These are phyloP conservation scores for Python bivittatus DNA, from an alignment of 2,113 vertebrate genomes.

Conservation along the genomic window DNA sequence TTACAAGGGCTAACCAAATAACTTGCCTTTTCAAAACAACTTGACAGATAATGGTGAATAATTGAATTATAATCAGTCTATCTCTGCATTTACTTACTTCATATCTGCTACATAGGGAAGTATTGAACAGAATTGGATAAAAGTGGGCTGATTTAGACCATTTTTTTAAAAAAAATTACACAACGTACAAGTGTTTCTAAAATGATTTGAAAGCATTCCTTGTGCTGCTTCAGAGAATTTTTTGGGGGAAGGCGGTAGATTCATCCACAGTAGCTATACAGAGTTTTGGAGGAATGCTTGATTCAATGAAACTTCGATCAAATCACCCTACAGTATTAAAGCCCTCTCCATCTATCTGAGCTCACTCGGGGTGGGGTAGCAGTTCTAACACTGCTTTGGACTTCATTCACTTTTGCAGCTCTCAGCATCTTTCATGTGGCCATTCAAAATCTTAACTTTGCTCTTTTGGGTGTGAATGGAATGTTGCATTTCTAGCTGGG, in stretches of 20 bases:
- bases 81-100: neutral
- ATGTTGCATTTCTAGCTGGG: neutral
- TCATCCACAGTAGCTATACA: neutral
- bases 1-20: neutral
- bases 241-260: neutral
- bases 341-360: neutral
- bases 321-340: neutral
- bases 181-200: neutral
- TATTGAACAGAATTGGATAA: neutral
- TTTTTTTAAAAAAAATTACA: neutral
- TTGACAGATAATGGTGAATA: neutral
- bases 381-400: neutral
- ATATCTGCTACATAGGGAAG: neutral
- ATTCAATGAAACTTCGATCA: neutral
- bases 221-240: neutral
- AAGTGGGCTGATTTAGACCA: neutral
- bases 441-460: neutral
- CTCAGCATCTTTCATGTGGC: neutral
- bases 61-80: neutral
- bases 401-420: neutral
- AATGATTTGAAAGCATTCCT: neutral
- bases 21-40: slow-evolving; percentile 4
- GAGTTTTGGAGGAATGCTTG: neutral
- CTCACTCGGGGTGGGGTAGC: neutral
- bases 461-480: neutral